These are phyloP conservation scores for Clistopyga incitator DNA, from an alignment of 2,888 invertebrate genomes.

Conservation along the genomic window DNA sequence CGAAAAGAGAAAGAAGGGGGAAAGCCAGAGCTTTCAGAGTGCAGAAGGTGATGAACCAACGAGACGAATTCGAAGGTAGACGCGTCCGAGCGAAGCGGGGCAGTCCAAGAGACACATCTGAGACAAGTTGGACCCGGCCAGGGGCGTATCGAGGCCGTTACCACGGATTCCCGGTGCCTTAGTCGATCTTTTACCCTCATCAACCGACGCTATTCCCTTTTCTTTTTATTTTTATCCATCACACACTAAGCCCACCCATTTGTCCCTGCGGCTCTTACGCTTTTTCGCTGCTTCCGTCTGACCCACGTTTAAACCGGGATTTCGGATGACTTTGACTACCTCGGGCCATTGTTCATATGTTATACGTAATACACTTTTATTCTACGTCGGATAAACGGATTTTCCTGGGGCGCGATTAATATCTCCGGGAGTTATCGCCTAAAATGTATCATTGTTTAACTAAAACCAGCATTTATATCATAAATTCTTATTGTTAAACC, in stretches of 20 bases:
- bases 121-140: conserved; percentile 53
- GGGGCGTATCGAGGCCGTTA: conserved; percentile 54
- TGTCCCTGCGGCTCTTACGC: conserved; percentile 1
- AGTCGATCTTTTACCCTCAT: not conserved
- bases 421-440: not conserved
- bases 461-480: too few relatives aligned
- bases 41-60: conserved; percentile 42
- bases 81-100: conserved; percentile 42
- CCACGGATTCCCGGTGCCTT: conserved; percentile 6
- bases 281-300: not conserved
- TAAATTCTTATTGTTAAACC: too few relatives aligned
- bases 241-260: not conserved
- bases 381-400: not conserved
- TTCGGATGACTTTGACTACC: conserved; percentile 31
- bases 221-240: conserved; percentile 50
- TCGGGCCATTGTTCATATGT: not conserved
- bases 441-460: too few relatives aligned
- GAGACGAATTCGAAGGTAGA: conserved; percentile 60
- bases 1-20: conserved; percentile 19
- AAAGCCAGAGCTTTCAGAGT: conserved; percentile 23
- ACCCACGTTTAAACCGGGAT: not conserved
- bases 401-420: not conserved
- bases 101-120: conserved; percentile 25
- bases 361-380: not conserved
- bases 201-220: conserved; percentile 19